These are phyloP conservation scores for Drosophila austrosaltans DNA, from an alignment of 2,888 invertebrate genomes.

Conservation along the genomic window DNA sequence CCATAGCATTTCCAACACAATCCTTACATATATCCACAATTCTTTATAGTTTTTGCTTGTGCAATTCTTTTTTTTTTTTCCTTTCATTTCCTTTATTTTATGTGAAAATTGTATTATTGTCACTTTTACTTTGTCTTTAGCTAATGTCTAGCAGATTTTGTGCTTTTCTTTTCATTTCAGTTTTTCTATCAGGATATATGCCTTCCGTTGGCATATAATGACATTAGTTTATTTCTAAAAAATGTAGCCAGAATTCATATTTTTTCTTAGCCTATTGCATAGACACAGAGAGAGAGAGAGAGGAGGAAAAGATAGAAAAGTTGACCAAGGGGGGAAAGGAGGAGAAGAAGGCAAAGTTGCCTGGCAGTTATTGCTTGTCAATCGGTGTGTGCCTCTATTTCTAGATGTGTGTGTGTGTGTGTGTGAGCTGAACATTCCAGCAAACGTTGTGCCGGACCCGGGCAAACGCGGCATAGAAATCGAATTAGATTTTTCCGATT, in stretches of 20 bases:
- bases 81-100: slow-evolving; percentile 63
- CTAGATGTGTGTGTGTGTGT: slow-evolving; percentile 28
- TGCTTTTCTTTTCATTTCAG: background rate
- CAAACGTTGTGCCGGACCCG: slow-evolving; percentile 41
- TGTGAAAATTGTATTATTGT: slow-evolving; percentile 73
- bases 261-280: slow-evolving; percentile 66
- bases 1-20: slow-evolving; percentile 22
- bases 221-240: slow-evolving; percentile 74
- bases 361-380: slow-evolving; percentile 73
- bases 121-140: slow-evolving; percentile 61
- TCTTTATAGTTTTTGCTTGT: background rate
- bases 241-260: slow-evolving; percentile 59
- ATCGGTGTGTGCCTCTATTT: slow-evolving; percentile 17
- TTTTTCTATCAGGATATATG: slow-evolving; percentile 52
- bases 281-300: slow-evolving; percentile 17
- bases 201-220: slow-evolving; percentile 68
- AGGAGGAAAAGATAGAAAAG: slow-evolving; percentile 4
- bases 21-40: background rate
- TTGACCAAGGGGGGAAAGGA: background rate
- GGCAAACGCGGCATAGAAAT: slow-evolving; percentile 77
- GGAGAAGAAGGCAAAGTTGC: background rate
- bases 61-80: slow-evolving; percentile 14
- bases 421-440: slow-evolving; percentile 44
- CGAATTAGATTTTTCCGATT: slow-evolving; percentile 83
- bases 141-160: slow-evolving; percentile 17